phyloP scores from a whole-genome alignment of 2,797 vertebrate species.

The Rhabdomys pumilio region DNA sequence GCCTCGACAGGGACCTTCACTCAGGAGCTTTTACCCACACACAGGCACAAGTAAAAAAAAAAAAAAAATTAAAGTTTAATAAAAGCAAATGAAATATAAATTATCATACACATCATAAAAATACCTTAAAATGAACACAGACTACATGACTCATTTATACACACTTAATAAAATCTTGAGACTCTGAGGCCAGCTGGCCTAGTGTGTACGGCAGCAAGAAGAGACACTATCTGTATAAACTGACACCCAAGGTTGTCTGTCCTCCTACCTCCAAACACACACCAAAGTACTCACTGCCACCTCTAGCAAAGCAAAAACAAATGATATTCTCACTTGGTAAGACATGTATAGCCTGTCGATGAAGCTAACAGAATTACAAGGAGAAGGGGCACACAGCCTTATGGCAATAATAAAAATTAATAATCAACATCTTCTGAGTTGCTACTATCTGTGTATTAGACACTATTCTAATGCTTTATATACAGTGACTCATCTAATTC shows the following conservation, averaged over 20 bases:
- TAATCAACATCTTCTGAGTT: background rate
- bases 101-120: background rate
- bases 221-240: background rate
- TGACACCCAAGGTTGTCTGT: background rate
- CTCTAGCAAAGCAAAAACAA: background rate
- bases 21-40: background rate
- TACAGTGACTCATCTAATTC: background rate
- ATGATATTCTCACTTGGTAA: background rate
- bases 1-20: background rate
- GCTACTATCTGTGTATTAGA: background rate
- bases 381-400: background rate
- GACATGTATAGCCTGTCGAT: background rate
- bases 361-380: background rate
- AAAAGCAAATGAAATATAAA: constrained; percentile 52
- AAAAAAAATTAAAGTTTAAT: background rate
- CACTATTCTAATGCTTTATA: background rate
- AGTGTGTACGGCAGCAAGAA: background rate
- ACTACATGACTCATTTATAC: background rate
- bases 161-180: background rate
- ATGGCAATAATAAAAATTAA: background rate
- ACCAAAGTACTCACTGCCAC: background rate
- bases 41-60: background rate
- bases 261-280: background rate
- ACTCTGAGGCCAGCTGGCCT: background rate
- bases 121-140: background rate